Base-by-base conservation (phyloP, 2,888 invertebrate species). In the Caenorhabditis macrosperma region DNA sequence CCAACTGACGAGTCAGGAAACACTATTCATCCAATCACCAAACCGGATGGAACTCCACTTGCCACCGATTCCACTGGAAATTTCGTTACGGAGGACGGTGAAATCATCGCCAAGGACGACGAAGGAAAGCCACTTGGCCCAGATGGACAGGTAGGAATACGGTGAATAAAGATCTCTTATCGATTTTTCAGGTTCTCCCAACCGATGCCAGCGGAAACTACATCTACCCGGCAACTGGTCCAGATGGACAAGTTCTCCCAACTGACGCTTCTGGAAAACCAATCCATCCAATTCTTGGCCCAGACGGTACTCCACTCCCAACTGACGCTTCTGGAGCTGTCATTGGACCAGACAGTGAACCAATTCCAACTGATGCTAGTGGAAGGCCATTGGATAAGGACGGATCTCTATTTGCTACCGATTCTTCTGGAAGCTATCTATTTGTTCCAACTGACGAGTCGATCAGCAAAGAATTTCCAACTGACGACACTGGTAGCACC, bases 381-480 rank as follows among this genome's bases (percentile, higher is more conserved):
- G n/a, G n/a, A n/a, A n/a, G n/a, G n/a, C n/a, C n/a, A n/a, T n/a
- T n/a, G n/a, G n/a, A n/a, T n/a, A n/a, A n/a, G n/a, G n/a, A n/a
- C n/a, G n/a, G n/a, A n/a, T n/a, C n/a, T n/a, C n/a, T n/a, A n/a
- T n/a, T n/a, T n/a, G n/a, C n/a, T n/a, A n/a, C n/a, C n/a, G n/a
- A n/a, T n/a, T n/a, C n/a, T n/a, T n/a, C n/a, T n/a, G n/a, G n/a
- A n/a, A n/a, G n/a, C n/a, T n/a, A n/a, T n/a, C n/a, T n/a, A n/a
- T n/a, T 46, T 9, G 24, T 75, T 38, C 66, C 64, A 15, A 78
- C 71, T 15, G 78, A 74, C 28, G 46, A n/a, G n/a, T n/a, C n/a
- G n/a, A n/a, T n/a, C n/a, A 50, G 44, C 20, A 86, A 67, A 83
- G 72, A 71, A 2, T 78, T 86, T 24, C n/a, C n/a, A n/a, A n/a